Base-by-base conservation (phyloP, 2,888 invertebrate species). In the Ichneumoninae sp. region DNA sequence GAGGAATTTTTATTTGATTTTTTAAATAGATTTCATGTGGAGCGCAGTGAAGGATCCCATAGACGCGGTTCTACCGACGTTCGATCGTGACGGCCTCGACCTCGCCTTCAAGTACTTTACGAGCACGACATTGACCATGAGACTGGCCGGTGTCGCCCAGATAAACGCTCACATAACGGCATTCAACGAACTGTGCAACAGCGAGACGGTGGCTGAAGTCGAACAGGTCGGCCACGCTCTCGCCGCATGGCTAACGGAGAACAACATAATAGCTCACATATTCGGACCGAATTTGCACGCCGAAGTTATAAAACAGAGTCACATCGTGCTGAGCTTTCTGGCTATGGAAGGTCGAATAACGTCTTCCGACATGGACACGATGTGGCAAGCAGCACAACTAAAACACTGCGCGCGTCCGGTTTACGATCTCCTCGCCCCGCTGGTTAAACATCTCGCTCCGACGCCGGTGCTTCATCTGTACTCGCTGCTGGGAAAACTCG, bases 201-300 rank as follows among this genome's bases (percentile, higher is more conserved):
- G 97, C 47, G 98, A 98, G 91, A 97, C 97, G 0, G 96, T 98
- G 0, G 96, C 97, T 0, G 98, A 98, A 91, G 97, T 97, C 0
- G 98, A 98, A 91, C 95, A 97, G 40, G 96, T 97, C 47, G 98
- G 98, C 0, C 96, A 97, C 87, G 96, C 96, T 88, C 95, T 99
- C 88, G 98, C 98, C 0, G 96, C 97, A 87, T 99, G 98, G 98
- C 94, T 99, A 26, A 96, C 98, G 0, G 96, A 96, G 87, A 97
- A 98, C 93, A 98, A 97, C 92, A 98, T 99, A 85, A 97, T 98
- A 88, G 97, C 98, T 89, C 98, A 98, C 93, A 96, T 99, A 83
- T 99, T 98, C 94, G 98, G 99, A n/a, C 99, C 99, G 44, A 99
- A 99, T 95, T 95, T 98, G 88, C 99, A 99, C 94, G 98, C 98